These are phyloP conservation scores for Drosophila tripunctata DNA, from an alignment of 2,888 invertebrate species.

Conservation along the genomic window DNA sequence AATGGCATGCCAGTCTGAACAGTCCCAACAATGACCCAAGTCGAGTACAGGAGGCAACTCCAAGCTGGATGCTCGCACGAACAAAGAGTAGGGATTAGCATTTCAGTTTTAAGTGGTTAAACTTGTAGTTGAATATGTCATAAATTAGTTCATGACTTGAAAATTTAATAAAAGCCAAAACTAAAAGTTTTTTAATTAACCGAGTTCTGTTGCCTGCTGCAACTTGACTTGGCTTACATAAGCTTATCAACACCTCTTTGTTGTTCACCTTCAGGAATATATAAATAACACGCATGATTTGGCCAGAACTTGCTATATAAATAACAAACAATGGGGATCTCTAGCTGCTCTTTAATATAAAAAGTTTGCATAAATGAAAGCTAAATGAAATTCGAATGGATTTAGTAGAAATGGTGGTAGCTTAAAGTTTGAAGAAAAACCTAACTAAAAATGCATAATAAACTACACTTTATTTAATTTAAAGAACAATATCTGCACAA, in stretches of 20 bases:
- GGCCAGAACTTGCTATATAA: too few relatives aligned
- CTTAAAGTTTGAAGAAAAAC: background rate
- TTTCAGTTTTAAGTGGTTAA: conserved; percentile 6
- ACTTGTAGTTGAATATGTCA: conserved; percentile 17
- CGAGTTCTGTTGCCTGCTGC: conserved; percentile 22
- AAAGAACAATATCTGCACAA: too few relatives aligned
- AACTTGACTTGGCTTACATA: conserved; percentile 32
- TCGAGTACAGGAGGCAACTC: conserved; percentile 32
- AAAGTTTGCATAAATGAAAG: background rate
- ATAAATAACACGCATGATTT: conserved; percentile 62
- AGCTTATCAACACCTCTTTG: conserved; percentile 39
- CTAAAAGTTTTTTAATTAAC: conserved; percentile 76
- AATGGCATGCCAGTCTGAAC: conserved; percentile 52
- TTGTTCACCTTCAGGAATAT: conserved; percentile 16
- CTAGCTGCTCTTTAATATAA: conserved; percentile 16
- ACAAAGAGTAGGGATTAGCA: background rate
- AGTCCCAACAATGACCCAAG: background rate
- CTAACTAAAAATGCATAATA: too few relatives aligned
- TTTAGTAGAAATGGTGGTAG: too few relatives aligned
- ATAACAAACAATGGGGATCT: background rate
- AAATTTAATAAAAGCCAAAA: conserved; percentile 44
- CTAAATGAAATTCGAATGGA: too few relatives aligned
- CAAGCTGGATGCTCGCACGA: conserved; percentile 21
- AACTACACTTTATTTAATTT: too few relatives aligned
- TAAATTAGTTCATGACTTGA: conserved; percentile 27